These are phyloP conservation scores for Epiblema foenella DNA, from an alignment of 2,888 invertebrate species.

Conservation along the genomic window DNA sequence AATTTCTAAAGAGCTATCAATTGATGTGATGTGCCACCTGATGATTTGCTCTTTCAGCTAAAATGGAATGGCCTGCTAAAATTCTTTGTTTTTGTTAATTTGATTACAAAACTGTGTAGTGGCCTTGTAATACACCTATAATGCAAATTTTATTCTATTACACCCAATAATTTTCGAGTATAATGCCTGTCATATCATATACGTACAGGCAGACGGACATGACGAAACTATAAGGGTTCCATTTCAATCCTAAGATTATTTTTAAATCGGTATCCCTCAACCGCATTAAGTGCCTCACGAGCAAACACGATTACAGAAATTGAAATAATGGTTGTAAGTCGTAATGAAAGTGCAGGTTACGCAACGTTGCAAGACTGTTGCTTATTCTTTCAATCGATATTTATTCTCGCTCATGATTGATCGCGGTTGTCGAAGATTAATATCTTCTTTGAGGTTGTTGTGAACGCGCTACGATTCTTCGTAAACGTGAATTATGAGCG, in stretches of 20 bases:
- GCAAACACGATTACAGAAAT: conserved; percentile 7
- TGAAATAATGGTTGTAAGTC: conserved; percentile 1
- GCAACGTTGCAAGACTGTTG: conserved; percentile 1
- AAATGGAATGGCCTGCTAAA: no score
- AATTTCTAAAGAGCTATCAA: no score
- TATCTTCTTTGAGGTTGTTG: conserved; percentile 21
- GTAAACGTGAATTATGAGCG: conserved; percentile 21
- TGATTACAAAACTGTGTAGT: no score
- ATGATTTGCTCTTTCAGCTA: no score
- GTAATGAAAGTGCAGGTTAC: conserved; percentile 21
- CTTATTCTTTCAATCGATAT: conserved; percentile 24
- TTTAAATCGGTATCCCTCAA: not conserved
- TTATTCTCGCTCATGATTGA: conserved; percentile 28
- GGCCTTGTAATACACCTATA: no score
- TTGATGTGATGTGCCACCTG: no score
- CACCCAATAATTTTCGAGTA: no score
- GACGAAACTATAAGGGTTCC: no score
- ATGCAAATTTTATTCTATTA: no score
- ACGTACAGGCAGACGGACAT: no score
- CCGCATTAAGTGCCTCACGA: not conserved
- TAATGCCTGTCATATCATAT: no score
- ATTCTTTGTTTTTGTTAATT: no score
- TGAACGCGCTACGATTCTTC: conserved; percentile 11
- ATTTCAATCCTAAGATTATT: not conserved
- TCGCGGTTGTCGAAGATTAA: conserved; percentile 21